phyloP scores from a whole-genome alignment of 2,797 vertebrate species.

The Iguana delicatissima region DNA sequence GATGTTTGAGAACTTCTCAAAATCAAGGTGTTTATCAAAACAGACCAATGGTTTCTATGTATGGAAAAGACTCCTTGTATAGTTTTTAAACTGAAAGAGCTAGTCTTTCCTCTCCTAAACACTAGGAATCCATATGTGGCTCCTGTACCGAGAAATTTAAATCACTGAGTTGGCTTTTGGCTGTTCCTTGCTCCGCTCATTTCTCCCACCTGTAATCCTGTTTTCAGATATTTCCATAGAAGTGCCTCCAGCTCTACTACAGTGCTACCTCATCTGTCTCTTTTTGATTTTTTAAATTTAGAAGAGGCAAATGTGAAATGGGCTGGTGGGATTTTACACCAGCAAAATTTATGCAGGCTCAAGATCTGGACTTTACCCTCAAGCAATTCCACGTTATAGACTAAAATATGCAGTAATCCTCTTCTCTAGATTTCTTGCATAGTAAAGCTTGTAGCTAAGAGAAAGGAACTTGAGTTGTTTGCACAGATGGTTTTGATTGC shows the following conservation, averaged over 20 bases:
- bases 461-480: background rate
- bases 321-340: background rate
- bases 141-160: background rate
- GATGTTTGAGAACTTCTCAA: background rate
- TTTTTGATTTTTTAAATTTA: background rate
- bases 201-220: background rate
- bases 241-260: background rate
- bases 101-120: background rate
- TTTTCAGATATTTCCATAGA: background rate
- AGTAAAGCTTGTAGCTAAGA: background rate
- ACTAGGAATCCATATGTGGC: background rate
- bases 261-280: background rate
- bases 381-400: background rate
- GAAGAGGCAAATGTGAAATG: background rate
- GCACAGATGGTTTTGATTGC: background rate
- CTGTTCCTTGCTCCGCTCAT: background rate
- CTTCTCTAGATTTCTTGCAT: background rate
- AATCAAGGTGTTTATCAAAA: background rate
- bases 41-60: background rate
- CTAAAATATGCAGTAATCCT: background rate
- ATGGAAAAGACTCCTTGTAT: background rate
- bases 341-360: too few relatives aligned
- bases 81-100: background rate
- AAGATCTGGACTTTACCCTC: too few relatives aligned
- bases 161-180: background rate